Percentiles rank a stretch among this genome's conserved stretches.
Conservation (phyloP, 2,797 vertebrate species). For the Pterois miles region DNA sequence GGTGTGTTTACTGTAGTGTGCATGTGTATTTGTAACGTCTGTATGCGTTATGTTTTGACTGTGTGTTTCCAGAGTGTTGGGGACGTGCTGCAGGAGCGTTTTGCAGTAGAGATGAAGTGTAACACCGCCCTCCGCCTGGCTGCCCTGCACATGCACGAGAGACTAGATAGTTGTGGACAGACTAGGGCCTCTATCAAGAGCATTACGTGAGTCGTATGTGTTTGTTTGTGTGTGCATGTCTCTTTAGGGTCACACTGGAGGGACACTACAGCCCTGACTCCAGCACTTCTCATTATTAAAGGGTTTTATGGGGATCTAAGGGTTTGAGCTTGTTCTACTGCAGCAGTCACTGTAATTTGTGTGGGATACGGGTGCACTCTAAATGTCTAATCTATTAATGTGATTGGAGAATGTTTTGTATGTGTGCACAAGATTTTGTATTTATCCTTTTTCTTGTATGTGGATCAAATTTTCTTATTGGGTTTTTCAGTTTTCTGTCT, state of each 20-base stretch:
- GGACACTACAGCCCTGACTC: not conserved
- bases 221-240: conserved; percentile 9
- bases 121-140: conserved; percentile 93
- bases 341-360: conserved; percentile 41
- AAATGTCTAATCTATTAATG: conserved; percentile 46
- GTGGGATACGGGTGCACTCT: conserved; percentile 3
- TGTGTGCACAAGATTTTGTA: not conserved
- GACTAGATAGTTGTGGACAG: conserved; percentile 91
- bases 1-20: not conserved
- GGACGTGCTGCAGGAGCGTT: conserved; percentile 96
- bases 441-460: not conserved
- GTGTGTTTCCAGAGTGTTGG: conserved; percentile 90
- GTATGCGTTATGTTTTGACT: conserved; percentile 13
- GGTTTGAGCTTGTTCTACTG: not conserved
- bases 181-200: conserved; percentile 94
- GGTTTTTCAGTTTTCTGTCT: not conserved
- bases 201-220: conserved; percentile 90
- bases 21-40: not conserved
- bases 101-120: conserved; percentile 98
- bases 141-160: conserved; percentile 97
- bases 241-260: conserved; percentile 9
- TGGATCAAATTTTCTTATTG: not conserved
- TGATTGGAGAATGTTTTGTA: conserved; percentile 25
- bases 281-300: not conserved
- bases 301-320: not conserved